Evolutionary conservation across 2,888 invertebrate genomes (phyloP).

Genomic region (Campoplex nolae): DNA sequence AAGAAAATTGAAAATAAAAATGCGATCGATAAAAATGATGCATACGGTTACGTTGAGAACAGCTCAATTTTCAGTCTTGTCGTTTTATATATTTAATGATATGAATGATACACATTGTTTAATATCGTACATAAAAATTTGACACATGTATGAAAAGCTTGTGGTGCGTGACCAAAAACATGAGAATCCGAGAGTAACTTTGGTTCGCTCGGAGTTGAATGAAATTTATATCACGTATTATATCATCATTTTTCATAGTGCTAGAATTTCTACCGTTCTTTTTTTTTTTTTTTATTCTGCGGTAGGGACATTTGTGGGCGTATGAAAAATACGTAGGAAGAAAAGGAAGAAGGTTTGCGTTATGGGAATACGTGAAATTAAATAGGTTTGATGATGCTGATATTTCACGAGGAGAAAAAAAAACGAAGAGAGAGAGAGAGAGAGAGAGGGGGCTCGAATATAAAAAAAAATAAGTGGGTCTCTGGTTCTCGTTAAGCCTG

Average conservation of each 20-base stretch:
- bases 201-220: conserved; percentile 16
- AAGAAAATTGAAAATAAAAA: no score
- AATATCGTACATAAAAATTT: neutral
- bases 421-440: neutral
- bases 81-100: neutral
- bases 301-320: neutral
- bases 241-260: conserved; percentile 32
- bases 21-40: no score
- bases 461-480: conserved; percentile 39
- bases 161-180: conserved; percentile 4
- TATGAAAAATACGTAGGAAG: conserved; percentile 10
- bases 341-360: neutral
- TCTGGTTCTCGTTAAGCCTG: conserved; percentile 57
- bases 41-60: no score
- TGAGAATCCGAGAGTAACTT: neutral
- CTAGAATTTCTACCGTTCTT: neutral
- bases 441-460: conserved; percentile 30
- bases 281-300: neutral
- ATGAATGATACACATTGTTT: neutral
- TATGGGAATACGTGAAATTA: conserved; percentile 28
- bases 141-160: conserved; percentile 4
- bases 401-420: conserved; percentile 15
- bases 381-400: conserved; percentile 26
- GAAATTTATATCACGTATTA: conserved; percentile 49
- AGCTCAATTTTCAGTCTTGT: neutral